Base-by-base conservation (phyloP, 2,888 invertebrate genomes). In the Crioceris asparagi region DNA sequence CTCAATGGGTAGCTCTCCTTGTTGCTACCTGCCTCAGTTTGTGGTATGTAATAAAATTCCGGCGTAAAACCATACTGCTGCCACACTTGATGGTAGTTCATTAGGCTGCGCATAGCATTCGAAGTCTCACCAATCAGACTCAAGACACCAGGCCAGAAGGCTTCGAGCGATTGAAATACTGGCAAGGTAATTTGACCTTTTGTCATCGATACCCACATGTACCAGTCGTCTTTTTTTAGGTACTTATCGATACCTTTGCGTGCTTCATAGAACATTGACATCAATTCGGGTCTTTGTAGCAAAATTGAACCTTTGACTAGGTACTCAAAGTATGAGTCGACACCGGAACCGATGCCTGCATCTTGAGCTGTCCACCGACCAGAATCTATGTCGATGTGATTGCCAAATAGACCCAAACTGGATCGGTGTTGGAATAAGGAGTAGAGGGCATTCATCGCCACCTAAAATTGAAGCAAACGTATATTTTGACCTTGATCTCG, bases 171-270 rank as follows among this genome's bases (percentile, higher is more conserved):
- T 62, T 98, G 97, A 65, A 97, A 98, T n/a, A 97, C 86, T 0
- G 97, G 96, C 52, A 94, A 66, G 0, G 96, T 93, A 4, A 97
- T 86, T 57, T 90, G 86, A 0, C 91, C 97, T 54, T 92, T 87
- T 30, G 83, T 76, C 97, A 98, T 98, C n/a, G 92, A 87, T 0
- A 92, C 97, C 97, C 97, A 98, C 53, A 97, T 77, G 60, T 94
- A 93, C 97, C 98, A 99, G 62, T 98, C 96, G 51, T 93, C 94
- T 54, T 85, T 81, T 54, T 88, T 83, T 53, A 97, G 67, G 55
- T 88, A 83, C 53, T 83, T 83, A 55, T 90, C 87, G 27, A 90
- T 85, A 0, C 82, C 74, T 31, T 68, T 66, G 33, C 80, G 74
- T 0, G 81, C 81, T 53, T 84, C 85, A 40, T 80, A 72, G 57